Evolutionary conservation across 2,113 vertebrate species (phyloP).

Genomic region (Motacilla tschutschensis): DNA sequence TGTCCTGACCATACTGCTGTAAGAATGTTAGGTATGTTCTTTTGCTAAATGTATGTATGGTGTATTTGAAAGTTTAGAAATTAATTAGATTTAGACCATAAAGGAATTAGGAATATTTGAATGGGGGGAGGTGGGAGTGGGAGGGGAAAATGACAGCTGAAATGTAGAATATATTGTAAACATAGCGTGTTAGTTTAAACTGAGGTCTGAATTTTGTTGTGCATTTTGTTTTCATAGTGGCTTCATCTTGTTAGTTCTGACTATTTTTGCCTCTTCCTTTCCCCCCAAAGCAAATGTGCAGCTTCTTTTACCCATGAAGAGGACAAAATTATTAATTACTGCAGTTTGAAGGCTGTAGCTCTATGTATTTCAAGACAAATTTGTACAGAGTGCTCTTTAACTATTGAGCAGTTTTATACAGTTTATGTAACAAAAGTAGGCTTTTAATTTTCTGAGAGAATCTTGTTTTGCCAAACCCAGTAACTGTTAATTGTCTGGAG

Average conservation of each 20-base stretch:
- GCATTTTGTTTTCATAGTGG: conserved; percentile 70
- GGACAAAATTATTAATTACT: conserved; percentile 58
- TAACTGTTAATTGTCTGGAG: conserved; percentile 66
- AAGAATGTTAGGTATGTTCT: conserved; percentile 83
- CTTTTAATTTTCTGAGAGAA: conserved; percentile 72
- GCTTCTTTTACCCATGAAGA: conserved; percentile 57
- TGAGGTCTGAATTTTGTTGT: conserved; percentile 71
- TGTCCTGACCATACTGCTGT: conserved; percentile 79
- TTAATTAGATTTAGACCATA: conserved; percentile 75
- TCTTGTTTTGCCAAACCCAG: conserved; percentile 72
- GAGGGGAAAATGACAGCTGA: conserved; percentile 50
- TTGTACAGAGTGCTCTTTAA: conserved; percentile 65
- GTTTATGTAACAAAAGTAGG: conserved; percentile 67
- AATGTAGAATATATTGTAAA: conserved; percentile 71
- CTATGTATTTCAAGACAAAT: conserved; percentile 66
- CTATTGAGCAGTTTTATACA: conserved; percentile 65
- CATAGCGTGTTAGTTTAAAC: conserved; percentile 66
- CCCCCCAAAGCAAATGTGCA: conserved; percentile 31
- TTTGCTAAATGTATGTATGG: conserved; percentile 84
- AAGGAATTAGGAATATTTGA: conserved; percentile 64
- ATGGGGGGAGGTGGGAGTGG: conserved; percentile 43
- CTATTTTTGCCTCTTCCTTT: conserved; percentile 45
- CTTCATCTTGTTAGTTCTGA: conserved; percentile 55
- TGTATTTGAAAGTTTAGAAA: conserved; percentile 82
- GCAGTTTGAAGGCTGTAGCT: conserved; percentile 54